phyloP scores from a whole-genome alignment of 2,888 invertebrate species.

The Microplitis manilae region DNA sequence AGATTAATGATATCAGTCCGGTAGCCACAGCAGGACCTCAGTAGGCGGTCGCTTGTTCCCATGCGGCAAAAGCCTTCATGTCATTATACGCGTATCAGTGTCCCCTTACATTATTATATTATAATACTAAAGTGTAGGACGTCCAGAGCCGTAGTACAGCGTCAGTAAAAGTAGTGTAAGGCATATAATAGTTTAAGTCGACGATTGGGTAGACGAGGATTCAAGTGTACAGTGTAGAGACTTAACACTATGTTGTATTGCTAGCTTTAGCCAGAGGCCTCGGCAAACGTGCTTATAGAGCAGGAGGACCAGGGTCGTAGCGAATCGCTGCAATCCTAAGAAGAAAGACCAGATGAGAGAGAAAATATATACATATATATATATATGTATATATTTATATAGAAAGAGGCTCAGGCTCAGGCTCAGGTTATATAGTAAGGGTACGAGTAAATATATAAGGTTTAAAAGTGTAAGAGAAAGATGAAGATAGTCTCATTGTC shows the following conservation, averaged over 20 bases:
- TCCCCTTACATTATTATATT: slow-evolving; percentile 23
- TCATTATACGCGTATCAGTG: slow-evolving; percentile 53
- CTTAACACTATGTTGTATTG: too few relatives aligned
- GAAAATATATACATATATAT: background rate
- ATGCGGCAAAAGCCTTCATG: slow-evolving; percentile 35
- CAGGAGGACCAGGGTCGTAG: slow-evolving; percentile 37
- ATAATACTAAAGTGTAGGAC: background rate
- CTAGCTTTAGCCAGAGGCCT: background rate
- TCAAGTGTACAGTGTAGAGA: too few relatives aligned
- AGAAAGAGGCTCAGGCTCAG: too few relatives aligned
- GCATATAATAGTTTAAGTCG: background rate
- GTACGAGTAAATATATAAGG: background rate
- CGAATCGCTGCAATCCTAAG: slow-evolving; percentile 43
- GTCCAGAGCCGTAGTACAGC: background rate
- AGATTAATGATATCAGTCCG: slow-evolving; percentile 47
- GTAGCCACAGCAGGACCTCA: slow-evolving; percentile 10
- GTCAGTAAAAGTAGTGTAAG: background rate
- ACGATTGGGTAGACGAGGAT: slow-evolving; percentile 17
- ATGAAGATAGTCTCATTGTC: slow-evolving; percentile 40
- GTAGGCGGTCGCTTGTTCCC: slow-evolving; percentile 10
- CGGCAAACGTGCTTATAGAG: slow-evolving; percentile 37
- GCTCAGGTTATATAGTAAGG: too few relatives aligned
- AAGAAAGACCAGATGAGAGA: slow-evolving; percentile 5
- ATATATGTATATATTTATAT: background rate
- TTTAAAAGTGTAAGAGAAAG: slow-evolving; percentile 25